A percentile compares a stretch with the other conserved stretches of the same genome.
Conservation (phyloP, 2,113 vertebrate genomes). For the Trinectes maculatus region DNA sequence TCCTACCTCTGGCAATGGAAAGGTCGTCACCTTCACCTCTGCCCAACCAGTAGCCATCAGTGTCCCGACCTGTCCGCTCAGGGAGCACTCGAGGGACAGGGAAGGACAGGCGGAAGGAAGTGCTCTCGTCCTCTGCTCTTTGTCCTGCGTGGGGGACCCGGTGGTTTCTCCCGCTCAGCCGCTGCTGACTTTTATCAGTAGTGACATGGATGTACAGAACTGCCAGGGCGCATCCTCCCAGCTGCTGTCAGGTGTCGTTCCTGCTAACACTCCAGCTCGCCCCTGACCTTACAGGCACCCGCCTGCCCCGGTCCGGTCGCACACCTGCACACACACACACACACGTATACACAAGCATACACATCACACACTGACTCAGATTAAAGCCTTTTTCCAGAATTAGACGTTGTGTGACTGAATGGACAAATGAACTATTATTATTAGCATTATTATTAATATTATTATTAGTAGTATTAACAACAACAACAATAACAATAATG, state of each 20-base stretch:
- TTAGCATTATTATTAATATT: no score
- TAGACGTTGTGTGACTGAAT: no score
- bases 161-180: slow-evolving; percentile 64
- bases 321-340: slow-evolving; percentile 32
- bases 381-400: slow-evolving; percentile 9
- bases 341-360: slow-evolving; percentile 18
- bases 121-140: slow-evolving; percentile 55
- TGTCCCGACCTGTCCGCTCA: slow-evolving; percentile 68
- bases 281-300: slow-evolving; percentile 76
- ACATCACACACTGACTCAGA: slow-evolving; percentile 15
- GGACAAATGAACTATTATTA: no score
- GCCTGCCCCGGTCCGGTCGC: slow-evolving; percentile 47
- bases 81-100: slow-evolving; percentile 59
- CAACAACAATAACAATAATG: no score
- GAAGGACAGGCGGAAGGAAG: slow-evolving; percentile 71
- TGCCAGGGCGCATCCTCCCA: slow-evolving; percentile 75
- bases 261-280: slow-evolving; percentile 76
- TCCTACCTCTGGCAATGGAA: slow-evolving; percentile 59
- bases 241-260: slow-evolving; percentile 78
- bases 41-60: slow-evolving; percentile 54
- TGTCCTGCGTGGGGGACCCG: slow-evolving; percentile 61
- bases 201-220: slow-evolving; percentile 79
- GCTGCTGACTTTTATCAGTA: slow-evolving; percentile 74
- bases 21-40: slow-evolving; percentile 64
- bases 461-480: no score